These are phyloP conservation scores for Lobophora halterata DNA, from an alignment of 2,888 invertebrate genomes.

Conservation along the genomic window DNA sequence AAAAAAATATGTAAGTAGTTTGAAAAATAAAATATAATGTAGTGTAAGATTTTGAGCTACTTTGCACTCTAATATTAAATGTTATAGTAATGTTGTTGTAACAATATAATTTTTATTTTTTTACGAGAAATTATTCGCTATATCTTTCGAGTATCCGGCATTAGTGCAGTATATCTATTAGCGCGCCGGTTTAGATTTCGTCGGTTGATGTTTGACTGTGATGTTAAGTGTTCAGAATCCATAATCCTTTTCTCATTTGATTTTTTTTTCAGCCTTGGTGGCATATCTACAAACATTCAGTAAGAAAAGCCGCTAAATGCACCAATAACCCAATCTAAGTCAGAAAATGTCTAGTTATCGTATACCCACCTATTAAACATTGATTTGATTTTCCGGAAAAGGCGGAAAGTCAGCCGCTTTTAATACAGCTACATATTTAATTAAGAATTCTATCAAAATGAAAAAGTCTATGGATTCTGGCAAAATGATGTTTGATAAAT, in stretches of 20 bases:
- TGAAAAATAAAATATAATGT: not conserved
- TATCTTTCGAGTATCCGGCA: constrained; percentile 13
- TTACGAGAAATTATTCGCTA: constrained; percentile 32
- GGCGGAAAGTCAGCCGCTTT: too few species aligned
- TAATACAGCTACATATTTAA: too few species aligned
- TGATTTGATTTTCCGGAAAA: too few species aligned
- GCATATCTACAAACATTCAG: too few species aligned
- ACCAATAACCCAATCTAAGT: too few species aligned
- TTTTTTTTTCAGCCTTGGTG: constrained; percentile 1
- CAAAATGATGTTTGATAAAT: constrained; percentile 8
- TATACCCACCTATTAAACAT: too few species aligned
- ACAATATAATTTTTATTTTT: constrained; percentile 58
- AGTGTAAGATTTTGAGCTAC: constrained; percentile 40
- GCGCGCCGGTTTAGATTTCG: constrained; percentile 1
- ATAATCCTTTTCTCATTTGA: constrained; percentile 19
- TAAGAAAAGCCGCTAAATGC: too few species aligned
- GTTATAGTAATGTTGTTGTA: constrained; percentile 44
- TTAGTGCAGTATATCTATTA: constrained; percentile 7
- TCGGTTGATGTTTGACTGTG: constrained; percentile 40
- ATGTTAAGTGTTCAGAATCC: constrained; percentile 31
- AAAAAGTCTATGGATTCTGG: constrained; percentile 15
- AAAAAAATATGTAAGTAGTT: too few species aligned
- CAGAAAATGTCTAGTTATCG: too few species aligned
- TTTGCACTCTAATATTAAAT: constrained; percentile 55
- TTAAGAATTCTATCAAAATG: constrained; percentile 9